Evolutionary conservation across 2,797 vertebrate genomes (phyloP).

Genomic region (Arctocebus calabarensis): DNA sequence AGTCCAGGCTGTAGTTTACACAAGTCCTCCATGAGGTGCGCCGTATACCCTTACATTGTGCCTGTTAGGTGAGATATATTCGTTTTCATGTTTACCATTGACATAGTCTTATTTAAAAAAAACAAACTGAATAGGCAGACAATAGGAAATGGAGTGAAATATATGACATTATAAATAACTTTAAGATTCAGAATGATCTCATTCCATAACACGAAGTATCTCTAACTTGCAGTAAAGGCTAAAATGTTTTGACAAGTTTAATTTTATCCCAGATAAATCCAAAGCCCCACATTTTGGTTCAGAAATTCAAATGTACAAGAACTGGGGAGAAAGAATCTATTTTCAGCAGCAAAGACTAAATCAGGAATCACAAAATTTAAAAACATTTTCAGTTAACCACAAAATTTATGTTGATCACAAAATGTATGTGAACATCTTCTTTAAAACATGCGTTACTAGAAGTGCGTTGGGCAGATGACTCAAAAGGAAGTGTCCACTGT

Average conservation of each 20-base stretch:
- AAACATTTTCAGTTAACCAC: background rate
- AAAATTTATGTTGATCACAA: background rate
- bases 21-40: too few relatives aligned
- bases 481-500: background rate
- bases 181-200: background rate
- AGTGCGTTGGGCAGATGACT: background rate
- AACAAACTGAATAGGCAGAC: background rate
- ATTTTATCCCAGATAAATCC: background rate
- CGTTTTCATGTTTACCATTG: background rate
- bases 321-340: background rate
- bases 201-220: background rate
- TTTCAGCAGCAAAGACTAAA: conserved; percentile 1
- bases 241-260: background rate
- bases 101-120: background rate
- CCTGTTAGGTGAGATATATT: background rate
- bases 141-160: background rate
- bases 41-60: too few relatives aligned
- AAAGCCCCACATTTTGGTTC: background rate
- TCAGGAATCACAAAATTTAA: background rate
- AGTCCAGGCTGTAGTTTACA: too few relatives aligned
- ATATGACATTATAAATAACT: background rate
- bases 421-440: background rate
- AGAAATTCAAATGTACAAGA: conserved; percentile 1
- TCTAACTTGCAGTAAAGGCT: background rate
- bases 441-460: background rate